Base-by-base conservation (phyloP, 2,888 invertebrate genomes). In the Junonia oenone region DNA sequence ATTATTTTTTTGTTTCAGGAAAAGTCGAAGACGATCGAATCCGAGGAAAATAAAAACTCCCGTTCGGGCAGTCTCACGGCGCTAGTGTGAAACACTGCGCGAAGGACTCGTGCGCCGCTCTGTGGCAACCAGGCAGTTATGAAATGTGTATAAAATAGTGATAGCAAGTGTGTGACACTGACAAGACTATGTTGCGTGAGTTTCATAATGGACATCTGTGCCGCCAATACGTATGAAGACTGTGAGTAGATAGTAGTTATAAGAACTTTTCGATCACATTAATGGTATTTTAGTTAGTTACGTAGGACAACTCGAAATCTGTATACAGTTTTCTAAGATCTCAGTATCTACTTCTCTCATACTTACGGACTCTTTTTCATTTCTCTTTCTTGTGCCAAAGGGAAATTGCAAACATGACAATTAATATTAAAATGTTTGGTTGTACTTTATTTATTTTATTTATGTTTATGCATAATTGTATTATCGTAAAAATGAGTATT, bases 281-380 rank as follows among this genome's bases (percentile, higher is more conserved):
- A 68, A 75, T 61, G 58, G 56, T 73, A 68, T 66, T 67, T 63
- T 71, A 71, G 65, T 56, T 68, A 69, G 62, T 40, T 15, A 55
- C 66, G 63, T 75, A 78, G 64, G 72, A 65, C 66, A 68, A 73
- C 73, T 72, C 68, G 73, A 76, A 78, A 75, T 72, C 75, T 83
- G 73, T 81, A 78, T 76, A 79, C 79, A 81, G 84, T 86, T 86
- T 86, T 86, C 83, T 73, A 77, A 81, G 87, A 88, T 88, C 87
- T 88, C 87, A 82, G 76, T 67, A 72, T 81, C 76, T 76, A 68
- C 69, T 68, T 62, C 70, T 66, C 65, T 64, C 61, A 66, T 17
- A 17, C 64, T 61, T 60, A 64, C 62, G 63, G 62, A 64, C 66
- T 68, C 67, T 63, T 73, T 57, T 52, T 33, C n/a, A 31, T 64